Evolutionary conservation across 1,140 invertebrate genomes (phyloP).

Genomic region (Platyscapa corneri): DNA sequence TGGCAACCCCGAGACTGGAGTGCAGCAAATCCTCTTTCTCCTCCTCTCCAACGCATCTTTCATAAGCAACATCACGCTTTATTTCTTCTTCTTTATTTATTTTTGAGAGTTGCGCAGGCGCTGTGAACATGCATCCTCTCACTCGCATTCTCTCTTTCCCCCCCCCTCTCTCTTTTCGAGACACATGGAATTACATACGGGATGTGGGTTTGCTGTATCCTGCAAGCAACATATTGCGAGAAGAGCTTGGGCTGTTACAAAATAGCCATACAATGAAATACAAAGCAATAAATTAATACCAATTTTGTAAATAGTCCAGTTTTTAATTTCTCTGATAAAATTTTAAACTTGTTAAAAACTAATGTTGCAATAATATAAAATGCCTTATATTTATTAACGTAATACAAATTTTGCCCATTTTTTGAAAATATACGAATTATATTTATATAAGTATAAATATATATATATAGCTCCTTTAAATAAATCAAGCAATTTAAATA

Average conservation of each 20-base stretch:
- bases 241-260: background rate
- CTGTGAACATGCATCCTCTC: background rate
- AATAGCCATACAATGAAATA: constrained; percentile 1
- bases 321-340: too few species aligned
- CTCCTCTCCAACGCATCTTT: background rate
- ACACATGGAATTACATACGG: constrained; percentile 23
- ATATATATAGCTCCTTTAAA: too few species aligned
- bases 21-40: background rate
- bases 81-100: background rate
- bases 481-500: too few species aligned
- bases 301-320: too few species aligned
- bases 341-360: too few species aligned
- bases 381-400: too few species aligned
- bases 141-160: background rate
- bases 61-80: background rate
- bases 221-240: background rate
- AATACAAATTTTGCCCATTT: too few species aligned
- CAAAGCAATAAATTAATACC: background rate
- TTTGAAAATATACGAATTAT: too few species aligned
- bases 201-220: constrained; percentile 11
- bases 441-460: too few species aligned
- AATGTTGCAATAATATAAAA: too few species aligned
- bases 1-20: background rate
- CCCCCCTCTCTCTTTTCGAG: background rate
- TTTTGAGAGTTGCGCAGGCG: background rate